Conservation (phyloP, 2,888 invertebrate species). For the Amblyteles armatorius region DNA sequence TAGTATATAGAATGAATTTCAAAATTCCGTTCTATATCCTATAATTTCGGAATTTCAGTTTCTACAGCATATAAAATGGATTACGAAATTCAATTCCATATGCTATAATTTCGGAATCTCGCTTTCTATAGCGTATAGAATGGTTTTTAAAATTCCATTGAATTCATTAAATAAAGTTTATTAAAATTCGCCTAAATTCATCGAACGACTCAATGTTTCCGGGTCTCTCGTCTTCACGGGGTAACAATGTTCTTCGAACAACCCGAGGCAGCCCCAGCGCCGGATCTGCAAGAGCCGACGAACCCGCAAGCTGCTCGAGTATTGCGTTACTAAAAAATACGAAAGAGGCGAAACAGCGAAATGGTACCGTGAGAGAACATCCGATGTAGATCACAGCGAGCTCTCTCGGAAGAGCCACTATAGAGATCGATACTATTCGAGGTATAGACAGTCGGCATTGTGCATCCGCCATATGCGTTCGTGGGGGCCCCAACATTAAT, state of each 20-base stretch:
- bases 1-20: too few species aligned
- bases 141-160: not conserved
- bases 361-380: conserved; percentile 63
- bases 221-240: not conserved
- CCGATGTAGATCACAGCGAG: conserved; percentile 51
- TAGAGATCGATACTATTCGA: conserved; percentile 57
- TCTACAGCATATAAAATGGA: too few species aligned
- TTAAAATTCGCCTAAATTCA: conserved; percentile 7
- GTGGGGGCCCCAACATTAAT: conserved; percentile 47
- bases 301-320: not conserved
- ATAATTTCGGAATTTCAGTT: too few species aligned
- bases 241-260: not conserved
- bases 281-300: not conserved
- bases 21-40: too few species aligned
- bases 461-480: conserved; percentile 60
- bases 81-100: too few species aligned
- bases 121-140: too few species aligned
- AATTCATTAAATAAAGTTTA: not conserved
- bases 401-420: conserved; percentile 15
- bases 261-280: not conserved
- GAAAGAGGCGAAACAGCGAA: conserved; percentile 33
- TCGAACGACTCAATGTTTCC: not conserved
- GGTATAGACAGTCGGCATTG: conserved; percentile 45
- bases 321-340: not conserved
- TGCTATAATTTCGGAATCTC: too few species aligned